Evolutionary conservation across 2,113 vertebrate species (phyloP).

Genomic region (Zosterops japonicus): DNA sequence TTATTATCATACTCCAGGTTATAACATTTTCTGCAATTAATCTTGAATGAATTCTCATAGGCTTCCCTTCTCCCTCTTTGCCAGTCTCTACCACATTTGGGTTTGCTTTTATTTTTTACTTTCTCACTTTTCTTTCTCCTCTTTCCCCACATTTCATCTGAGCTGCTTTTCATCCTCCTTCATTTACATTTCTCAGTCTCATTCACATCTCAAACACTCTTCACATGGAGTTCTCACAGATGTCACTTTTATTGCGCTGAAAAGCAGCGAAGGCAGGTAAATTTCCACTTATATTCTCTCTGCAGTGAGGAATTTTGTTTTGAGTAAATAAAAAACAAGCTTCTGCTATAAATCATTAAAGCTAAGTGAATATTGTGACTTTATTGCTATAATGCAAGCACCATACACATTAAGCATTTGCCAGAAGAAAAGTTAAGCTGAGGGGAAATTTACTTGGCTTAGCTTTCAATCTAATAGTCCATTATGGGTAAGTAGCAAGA

Average conservation of each 20-base stretch:
- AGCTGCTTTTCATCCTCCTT: not conserved
- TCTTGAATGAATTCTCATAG: not conserved
- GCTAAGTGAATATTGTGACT: not conserved
- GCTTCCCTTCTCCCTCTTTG: not conserved
- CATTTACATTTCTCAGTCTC: not conserved
- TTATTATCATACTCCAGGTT: not conserved
- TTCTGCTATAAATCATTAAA: slow-evolving; percentile 7
- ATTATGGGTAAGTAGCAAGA: not conserved
- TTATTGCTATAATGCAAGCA: not conserved
- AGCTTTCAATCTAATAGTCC: not conserved
- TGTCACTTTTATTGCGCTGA: not conserved
- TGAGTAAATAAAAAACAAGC: not conserved
- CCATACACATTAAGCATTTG: not conserved
- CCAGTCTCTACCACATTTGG: not conserved
- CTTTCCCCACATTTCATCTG: not conserved
- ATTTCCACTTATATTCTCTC: not conserved
- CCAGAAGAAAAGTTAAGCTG: slow-evolving; percentile 19
- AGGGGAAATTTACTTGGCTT: not conserved
- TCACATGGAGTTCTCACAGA: not conserved
- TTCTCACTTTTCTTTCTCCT: not conserved
- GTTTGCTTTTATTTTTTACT: not conserved
- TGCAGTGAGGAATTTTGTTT: not conserved
- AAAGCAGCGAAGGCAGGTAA: not conserved
- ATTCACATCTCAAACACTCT: not conserved
- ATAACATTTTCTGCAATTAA: not conserved